Evolutionary conservation across 2,797 vertebrate species (phyloP).

Genomic region (Pangasius sanitwongsei): DNA sequence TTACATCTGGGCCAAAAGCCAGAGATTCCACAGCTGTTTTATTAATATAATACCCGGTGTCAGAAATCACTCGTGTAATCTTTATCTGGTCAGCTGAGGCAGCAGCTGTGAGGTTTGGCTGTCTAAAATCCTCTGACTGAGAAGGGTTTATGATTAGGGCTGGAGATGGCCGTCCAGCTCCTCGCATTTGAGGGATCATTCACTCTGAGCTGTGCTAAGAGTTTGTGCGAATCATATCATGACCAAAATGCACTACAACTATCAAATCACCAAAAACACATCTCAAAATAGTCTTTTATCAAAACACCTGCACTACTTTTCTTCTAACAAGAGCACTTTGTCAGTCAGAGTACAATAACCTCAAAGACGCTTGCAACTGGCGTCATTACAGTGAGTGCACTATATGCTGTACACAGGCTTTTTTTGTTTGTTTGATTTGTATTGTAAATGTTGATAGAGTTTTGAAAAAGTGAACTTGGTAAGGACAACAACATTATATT

Average conservation of each 20-base stretch:
- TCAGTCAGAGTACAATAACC: background rate
- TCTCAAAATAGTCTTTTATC: background rate
- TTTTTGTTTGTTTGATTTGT: background rate
- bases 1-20: slow-evolving; percentile 34
- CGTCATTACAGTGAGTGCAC: background rate
- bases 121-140: background rate
- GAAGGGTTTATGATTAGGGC: background rate
- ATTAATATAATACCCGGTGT: slow-evolving; percentile 45
- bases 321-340: background rate
- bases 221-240: background rate
- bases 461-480: background rate
- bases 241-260: background rate
- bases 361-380: background rate
- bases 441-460: background rate
- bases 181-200: background rate
- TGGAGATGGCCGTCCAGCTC: background rate
- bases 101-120: slow-evolving; percentile 29
- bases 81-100: slow-evolving; percentile 29
- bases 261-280: background rate
- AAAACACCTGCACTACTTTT: background rate
- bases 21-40: slow-evolving; percentile 51
- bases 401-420: background rate
- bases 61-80: slow-evolving; percentile 37
- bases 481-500: background rate
- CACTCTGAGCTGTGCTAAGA: background rate